Base-by-base conservation (phyloP, 2,888 invertebrate genomes). In the Epinotia nisella region DNA sequence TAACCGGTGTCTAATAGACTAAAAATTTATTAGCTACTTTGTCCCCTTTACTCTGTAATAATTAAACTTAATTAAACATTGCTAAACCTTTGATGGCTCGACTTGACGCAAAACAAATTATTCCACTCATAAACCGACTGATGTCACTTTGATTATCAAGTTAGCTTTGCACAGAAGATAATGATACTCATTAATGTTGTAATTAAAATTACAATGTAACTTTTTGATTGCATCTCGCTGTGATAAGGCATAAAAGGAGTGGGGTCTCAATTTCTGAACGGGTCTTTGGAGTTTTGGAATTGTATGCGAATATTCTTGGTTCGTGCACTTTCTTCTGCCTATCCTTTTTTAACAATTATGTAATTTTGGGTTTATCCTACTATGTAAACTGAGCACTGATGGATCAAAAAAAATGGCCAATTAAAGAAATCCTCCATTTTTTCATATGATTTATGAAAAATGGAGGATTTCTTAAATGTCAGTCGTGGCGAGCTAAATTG, bases 21-120 rank as follows among this genome's bases (percentile, higher is more conserved):
- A 15, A 51, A 21, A 69, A 13, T 53, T 21, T 53, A 71, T 53
- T 59, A 65, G n/a, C 4, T 51, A n/a, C 49, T n/a, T 51, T 51
- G 39, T 29, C 7, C 0, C 29, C n/a, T 41, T 9, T 55, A 35
- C 39, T 19, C 19, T 19, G 53, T 68, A 19, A 61, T 24, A 49
- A 39, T 59, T n/a, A 24, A 39, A 51, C 70, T 49, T 70, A n/a
- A 55, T 62, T 35, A 58, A 65, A 17, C 56, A 64, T 15, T 61
- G 4, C 13, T 45, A 56, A 29, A 56, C 56, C 56, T 64, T 64
- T 70, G 45, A 49, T 45, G 70, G 56, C 7, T 49, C 21, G 49
- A 58, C 13, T 58, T 35, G 49, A 45, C 15, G 29, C n/a, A 49
- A 56, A 58, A n/a, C n/a, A 58, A 58, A 64, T 58, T 19, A 29